Base-by-base conservation (phyloP, 2,797 vertebrate species). In the Enteromius anoplus region DNA sequence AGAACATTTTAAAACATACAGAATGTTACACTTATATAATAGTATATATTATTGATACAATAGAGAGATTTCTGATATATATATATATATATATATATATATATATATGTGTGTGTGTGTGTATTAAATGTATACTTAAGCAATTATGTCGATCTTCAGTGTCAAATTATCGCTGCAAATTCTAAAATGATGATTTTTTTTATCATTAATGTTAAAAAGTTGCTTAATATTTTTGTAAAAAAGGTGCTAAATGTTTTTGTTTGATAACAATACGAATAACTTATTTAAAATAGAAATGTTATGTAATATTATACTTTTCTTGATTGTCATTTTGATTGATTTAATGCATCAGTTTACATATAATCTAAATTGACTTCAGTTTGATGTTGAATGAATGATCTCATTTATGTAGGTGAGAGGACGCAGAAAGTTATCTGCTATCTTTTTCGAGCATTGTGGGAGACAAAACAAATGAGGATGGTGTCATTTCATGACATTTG, bases 401-500 rank as follows among this genome's bases (percentile, higher is more conserved):
- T 68, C 80, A 82, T 82, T 12, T 23, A 26, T 47, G 75, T 85
- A 55, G 62, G 75, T 72, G 65, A 78, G 65, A 72, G 15, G 32
- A 81, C 47, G 68, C 40, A 37, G 62, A 75, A 71, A 29, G 9
- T 78, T 77, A 81, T 76, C 72, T 64, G 19, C 34, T 40, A 55
- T 64, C 23, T 64, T 75, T 17, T 75, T 65, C 75, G 5, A 71
- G 55, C 23, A 4, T 29, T 40, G 49, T 62, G 53, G 73, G 55
- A 26, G 42, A 11, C 11, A 42, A 55, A 45, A 26, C 26, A 66
- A 34, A 79, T 21, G 23, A 34, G 37, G 58, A 70, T 82, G 84
- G 81, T 72, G 84, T 78, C 79, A 85, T 78, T 45, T 60, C 66
- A 65, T 47, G 68, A 66, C 72, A 82, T 37, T 75, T 82, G 34